A percentile compares a stretch with the other conserved stretches of the same genome.
Evolutionary conservation across 2,113 vertebrate species (phyloP).

Genomic region (Gadus macrocephalus): DNA sequence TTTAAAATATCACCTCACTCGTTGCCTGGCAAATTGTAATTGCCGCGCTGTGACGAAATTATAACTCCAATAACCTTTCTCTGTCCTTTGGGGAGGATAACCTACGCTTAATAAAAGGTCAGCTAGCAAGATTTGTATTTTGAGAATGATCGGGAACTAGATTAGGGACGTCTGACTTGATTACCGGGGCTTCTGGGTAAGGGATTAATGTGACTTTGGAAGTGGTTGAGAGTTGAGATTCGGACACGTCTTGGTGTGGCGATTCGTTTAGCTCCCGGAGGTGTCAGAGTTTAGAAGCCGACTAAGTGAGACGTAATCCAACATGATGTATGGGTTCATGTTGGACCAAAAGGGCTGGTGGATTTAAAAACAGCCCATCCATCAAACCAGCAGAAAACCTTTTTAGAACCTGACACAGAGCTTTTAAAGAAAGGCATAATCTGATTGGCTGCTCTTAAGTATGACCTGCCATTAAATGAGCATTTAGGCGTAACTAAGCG

Average conservation of each 20-base stretch:
- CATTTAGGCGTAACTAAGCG: slow-evolving; percentile 24
- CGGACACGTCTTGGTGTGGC: background rate
- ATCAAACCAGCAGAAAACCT: slow-evolving; percentile 70
- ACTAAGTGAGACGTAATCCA: slow-evolving; percentile 74
- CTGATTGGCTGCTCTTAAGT: slow-evolving; percentile 61
- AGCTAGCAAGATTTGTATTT: no score
- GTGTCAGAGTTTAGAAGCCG: background rate
- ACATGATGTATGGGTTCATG: slow-evolving; percentile 79
- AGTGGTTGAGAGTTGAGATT: background rate
- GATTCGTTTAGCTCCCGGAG: background rate
- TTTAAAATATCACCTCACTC: slow-evolving; percentile 54
- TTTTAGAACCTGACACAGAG: slow-evolving; percentile 68
- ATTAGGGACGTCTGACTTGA: background rate
- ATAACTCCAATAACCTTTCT: no score
- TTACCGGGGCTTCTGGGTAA: background rate
- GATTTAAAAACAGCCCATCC: slow-evolving; percentile 66
- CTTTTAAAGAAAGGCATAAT: slow-evolving; percentile 63
- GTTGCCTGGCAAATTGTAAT: slow-evolving; percentile 38
- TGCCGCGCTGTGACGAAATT: background rate
- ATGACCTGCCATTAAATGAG: slow-evolving; percentile 54
- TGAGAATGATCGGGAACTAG: background rate
- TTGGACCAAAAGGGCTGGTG: slow-evolving; percentile 54
- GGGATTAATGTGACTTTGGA: background rate
- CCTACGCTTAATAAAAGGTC: no score
- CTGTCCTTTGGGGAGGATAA: no score